Base-by-base conservation (phyloP, 2,888 invertebrate species). In the Tholera decimalis region DNA sequence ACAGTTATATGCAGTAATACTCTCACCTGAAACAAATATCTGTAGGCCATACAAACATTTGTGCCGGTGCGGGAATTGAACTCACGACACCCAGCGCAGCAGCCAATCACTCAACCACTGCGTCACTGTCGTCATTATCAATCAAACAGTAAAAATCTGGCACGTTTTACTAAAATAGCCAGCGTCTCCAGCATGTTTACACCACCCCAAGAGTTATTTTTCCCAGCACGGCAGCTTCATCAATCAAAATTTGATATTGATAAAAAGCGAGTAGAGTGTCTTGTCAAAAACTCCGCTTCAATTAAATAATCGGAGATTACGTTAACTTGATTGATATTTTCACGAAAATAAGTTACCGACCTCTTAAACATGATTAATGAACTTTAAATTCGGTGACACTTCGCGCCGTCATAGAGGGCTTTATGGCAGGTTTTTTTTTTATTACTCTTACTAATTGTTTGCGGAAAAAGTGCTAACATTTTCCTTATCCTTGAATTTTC, bases 291-390 rank as follows among this genome's bases (percentile, higher is more conserved):
- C 77, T 76, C 68, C 74, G 80, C 77, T 73, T 62, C 82, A 80
- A 82, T 84, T 82, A 84, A 80, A 85, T 80, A 83, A 85, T 82
- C 82, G 77, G 72, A 44, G 72, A 59, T 70, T 63, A 69, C 71
- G 76, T 70, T 82, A 77, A 77, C 71, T 84, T 83, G 85, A 83
- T 83, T 79, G 83, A 84, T 83, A 83, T 70, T 67, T 66, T 59
- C 56, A 47, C 57, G 59, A 74, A 79, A 76, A 83, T 80, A 80
- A 83, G 78, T 71, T 79, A 64, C 71, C 53, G 64, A 61, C 37
- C 68, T 62, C 73, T 76, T 82, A 69, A 82, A 76, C 73, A 75
- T 80, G 83, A 83, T 82, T 80, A 80, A 83, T 83, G 83, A 66
- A 72, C 57, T 73, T 77, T 78, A 76, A 77, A 79, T 75, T 65